Conservation (phyloP, 2,888 invertebrate genomes). For the Drosophila ezoana region DNA sequence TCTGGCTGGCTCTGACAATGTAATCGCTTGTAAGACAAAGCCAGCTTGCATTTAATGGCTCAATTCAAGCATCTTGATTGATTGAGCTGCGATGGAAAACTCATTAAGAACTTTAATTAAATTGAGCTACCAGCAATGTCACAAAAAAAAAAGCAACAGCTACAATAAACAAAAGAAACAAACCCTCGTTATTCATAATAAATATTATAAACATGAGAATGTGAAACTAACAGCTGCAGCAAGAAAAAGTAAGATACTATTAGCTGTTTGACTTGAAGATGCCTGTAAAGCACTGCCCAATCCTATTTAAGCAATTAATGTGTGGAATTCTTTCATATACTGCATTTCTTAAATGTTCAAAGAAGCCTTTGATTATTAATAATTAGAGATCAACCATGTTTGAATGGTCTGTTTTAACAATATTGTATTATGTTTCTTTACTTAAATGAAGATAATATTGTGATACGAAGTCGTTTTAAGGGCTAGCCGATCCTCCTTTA, state of each 20-base stretch:
- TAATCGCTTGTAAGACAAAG: slow-evolving; percentile 69
- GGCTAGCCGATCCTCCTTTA: no score
- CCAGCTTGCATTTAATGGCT: slow-evolving; percentile 65
- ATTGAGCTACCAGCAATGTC: slow-evolving; percentile 51
- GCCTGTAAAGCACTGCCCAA: not conserved
- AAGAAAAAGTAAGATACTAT: slow-evolving; percentile 1
- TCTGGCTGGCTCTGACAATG: slow-evolving; percentile 45
- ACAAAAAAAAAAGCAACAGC: slow-evolving; percentile 10
- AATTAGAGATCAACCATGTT: no score
- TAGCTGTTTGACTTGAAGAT: not conserved
- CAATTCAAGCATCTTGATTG: slow-evolving; percentile 68
- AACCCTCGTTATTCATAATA: slow-evolving; percentile 75
- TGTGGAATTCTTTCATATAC: no score
- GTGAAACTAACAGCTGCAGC: slow-evolving; percentile 6
- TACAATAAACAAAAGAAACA: slow-evolving; percentile 17
- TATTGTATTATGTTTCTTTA: no score
- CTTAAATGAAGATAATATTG: no score
- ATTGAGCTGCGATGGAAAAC: slow-evolving; percentile 73
- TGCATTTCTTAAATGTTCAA: no score
- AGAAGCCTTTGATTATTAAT: no score
- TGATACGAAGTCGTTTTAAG: no score
- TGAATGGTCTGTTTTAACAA: no score
- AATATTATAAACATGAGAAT: slow-evolving; percentile 18
- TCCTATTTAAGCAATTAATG: no score
- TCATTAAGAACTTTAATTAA: slow-evolving; percentile 81